Evolutionary conservation across 2,113 vertebrate species (phyloP).

Genomic region (Sclerurus mexicanus): DNA sequence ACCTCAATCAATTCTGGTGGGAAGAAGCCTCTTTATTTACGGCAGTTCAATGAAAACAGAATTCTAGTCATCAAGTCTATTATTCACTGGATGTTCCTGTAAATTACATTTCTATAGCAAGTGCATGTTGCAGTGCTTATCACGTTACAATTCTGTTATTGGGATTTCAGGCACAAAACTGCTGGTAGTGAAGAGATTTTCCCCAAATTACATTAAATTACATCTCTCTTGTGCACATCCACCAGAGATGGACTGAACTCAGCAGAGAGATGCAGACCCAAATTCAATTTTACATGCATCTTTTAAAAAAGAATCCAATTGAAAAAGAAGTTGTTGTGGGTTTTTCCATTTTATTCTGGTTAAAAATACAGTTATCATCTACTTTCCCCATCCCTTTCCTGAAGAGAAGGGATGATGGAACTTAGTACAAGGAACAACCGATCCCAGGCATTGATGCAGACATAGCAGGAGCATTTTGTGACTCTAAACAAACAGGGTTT

Average conservation of each 20-base stretch:
- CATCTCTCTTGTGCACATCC: neutral
- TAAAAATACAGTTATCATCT: neutral
- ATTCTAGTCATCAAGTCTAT: constrained; percentile 6
- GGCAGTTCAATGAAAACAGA: constrained; percentile 17
- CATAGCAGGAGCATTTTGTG: neutral
- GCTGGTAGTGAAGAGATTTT: neutral
- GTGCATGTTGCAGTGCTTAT: neutral
- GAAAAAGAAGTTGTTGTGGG: neutral
- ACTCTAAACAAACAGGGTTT: neutral
- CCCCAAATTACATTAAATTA: neutral
- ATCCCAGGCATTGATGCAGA: neutral
- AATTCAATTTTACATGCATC: neutral
- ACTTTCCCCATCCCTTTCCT: neutral
- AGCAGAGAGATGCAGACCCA: neutral
- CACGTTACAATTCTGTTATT: neutral
- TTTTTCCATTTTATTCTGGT: neutral
- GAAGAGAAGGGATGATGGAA: neutral
- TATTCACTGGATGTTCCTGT: constrained; percentile 4
- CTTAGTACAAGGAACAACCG: neutral
- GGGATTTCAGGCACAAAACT: neutral
- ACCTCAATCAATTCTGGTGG: neutral
- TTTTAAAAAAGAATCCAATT: neutral
- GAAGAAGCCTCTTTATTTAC: constrained; percentile 42
- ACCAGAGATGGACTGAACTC: neutral
- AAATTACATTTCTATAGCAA: neutral